Conservation (phyloP, 2,888 invertebrate species). For the Empis stercorea region DNA sequence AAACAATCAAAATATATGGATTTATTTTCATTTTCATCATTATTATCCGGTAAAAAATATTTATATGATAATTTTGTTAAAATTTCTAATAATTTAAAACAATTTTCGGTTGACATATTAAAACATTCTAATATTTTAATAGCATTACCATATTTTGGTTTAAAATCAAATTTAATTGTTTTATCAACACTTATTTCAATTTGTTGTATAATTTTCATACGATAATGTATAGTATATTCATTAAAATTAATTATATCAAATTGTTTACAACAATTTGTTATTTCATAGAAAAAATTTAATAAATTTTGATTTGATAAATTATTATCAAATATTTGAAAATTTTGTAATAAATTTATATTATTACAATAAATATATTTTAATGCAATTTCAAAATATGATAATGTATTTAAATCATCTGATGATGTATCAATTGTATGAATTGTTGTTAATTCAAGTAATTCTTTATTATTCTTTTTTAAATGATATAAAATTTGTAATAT, state of each 20-base stretch:
- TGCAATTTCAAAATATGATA: conserved; percentile 17
- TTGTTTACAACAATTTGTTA: conserved; percentile 21
- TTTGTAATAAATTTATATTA: conserved; percentile 22
- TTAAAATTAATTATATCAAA: conserved; percentile 18
- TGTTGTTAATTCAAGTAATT: conserved; percentile 4
- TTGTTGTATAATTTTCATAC: conserved; percentile 26
- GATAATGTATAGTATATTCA: conserved; percentile 22
- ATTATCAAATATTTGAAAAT: conserved; percentile 20
- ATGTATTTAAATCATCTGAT: too few relatives aligned
- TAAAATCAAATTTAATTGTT: conserved; percentile 5
- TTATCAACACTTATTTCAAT: conserved; percentile 19
- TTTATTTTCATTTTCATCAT: conserved; percentile 18
- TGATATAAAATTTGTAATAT: conserved; percentile 5
- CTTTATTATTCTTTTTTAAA: conserved; percentile 1
- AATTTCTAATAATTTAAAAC: conserved; percentile 23
- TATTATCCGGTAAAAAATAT: conserved; percentile 27
- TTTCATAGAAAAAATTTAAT: conserved; percentile 21
- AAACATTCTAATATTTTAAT: conserved; percentile 24
- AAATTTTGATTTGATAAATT: conserved; percentile 21
- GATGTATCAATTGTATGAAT: background rate
- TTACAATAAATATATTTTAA: conserved; percentile 30
- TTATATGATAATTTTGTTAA: conserved; percentile 28
- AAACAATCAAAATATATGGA: conserved; percentile 41
- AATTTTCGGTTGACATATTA: conserved; percentile 22
- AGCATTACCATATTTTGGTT: conserved; percentile 14